Conservation (phyloP, 2,113 vertebrate genomes). For the Serilophus lunatus region DNA sequence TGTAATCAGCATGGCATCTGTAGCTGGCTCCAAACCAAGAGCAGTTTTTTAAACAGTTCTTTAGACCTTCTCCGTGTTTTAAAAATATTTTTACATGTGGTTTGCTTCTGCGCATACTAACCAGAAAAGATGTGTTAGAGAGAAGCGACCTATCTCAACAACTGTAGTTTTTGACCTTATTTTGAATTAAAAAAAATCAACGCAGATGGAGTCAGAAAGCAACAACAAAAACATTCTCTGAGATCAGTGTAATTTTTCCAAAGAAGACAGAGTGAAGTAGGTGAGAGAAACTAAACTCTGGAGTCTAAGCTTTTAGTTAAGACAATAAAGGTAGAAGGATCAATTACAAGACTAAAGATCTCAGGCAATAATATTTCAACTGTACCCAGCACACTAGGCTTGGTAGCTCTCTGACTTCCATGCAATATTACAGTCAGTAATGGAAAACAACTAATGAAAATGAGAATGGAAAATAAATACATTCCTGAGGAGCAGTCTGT, state of each 20-base stretch:
- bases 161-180: neutral
- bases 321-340: neutral
- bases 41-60: conserved; percentile 24
- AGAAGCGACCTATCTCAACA: neutral
- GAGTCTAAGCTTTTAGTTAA: neutral
- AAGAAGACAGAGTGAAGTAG: neutral
- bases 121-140: neutral
- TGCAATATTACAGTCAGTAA: neutral
- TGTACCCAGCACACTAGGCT: neutral
- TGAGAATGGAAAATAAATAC: neutral
- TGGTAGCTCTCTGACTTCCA: neutral
- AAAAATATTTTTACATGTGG: conserved; percentile 3
- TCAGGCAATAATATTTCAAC: accelerated
- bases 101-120: neutral
- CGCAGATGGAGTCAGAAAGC: neutral
- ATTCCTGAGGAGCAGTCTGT: neutral
- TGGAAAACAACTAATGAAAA: neutral
- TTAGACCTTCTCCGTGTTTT: conserved; percentile 18
- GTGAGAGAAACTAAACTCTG: neutral
- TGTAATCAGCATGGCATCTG: conserved; percentile 38
- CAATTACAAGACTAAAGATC: neutral
- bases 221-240: neutral
- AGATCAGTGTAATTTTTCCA: neutral
- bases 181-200: neutral
- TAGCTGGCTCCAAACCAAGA: conserved; percentile 39